Evolutionary conservation across 2,113 vertebrate species (phyloP).

Genomic region (Lophius piscatorius): DNA sequence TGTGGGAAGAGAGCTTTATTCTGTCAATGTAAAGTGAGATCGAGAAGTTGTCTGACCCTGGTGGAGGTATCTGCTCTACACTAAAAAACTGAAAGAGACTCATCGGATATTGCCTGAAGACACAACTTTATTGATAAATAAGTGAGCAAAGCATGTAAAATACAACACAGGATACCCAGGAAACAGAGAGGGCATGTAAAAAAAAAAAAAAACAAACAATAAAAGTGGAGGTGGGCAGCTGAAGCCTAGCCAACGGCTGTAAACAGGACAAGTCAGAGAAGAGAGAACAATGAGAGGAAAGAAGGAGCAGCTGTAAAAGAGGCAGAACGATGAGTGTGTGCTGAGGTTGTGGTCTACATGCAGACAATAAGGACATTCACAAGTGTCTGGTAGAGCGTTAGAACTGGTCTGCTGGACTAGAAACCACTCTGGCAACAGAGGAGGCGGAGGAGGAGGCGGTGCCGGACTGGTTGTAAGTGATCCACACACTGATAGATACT

Average conservation of each 20-base stretch:
- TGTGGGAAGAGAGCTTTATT: too few relatives aligned
- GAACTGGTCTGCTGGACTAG: slow-evolving; percentile 18
- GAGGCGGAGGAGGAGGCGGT: slow-evolving; percentile 7
- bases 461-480: slow-evolving; percentile 3
- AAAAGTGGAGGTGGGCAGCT: slow-evolving; percentile 26
- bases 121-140: slow-evolving; percentile 77
- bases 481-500: too few relatives aligned
- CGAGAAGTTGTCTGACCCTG: too few relatives aligned
- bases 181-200: slow-evolving; percentile 47
- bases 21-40: too few relatives aligned
- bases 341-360: slow-evolving; percentile 41
- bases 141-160: slow-evolving; percentile 66
- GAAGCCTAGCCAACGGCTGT: slow-evolving; percentile 42
- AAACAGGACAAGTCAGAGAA: slow-evolving; percentile 44
- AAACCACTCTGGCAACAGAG: too few relatives aligned
- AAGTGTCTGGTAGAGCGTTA: slow-evolving; percentile 46
- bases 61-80: too few relatives aligned
- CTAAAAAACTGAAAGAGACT: too few relatives aligned
- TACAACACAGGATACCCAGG: slow-evolving; percentile 28
- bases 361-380: slow-evolving; percentile 67
- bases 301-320: slow-evolving; percentile 19
- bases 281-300: slow-evolving; percentile 25
- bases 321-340: too few relatives aligned
- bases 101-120: slow-evolving; percentile 54
- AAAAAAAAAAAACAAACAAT: slow-evolving; percentile 48